Evolutionary conservation across 2,888 invertebrate genomes (phyloP), one percentile per base, ranked within the genome.

Genomic region (Colletes collaris): DNA sequence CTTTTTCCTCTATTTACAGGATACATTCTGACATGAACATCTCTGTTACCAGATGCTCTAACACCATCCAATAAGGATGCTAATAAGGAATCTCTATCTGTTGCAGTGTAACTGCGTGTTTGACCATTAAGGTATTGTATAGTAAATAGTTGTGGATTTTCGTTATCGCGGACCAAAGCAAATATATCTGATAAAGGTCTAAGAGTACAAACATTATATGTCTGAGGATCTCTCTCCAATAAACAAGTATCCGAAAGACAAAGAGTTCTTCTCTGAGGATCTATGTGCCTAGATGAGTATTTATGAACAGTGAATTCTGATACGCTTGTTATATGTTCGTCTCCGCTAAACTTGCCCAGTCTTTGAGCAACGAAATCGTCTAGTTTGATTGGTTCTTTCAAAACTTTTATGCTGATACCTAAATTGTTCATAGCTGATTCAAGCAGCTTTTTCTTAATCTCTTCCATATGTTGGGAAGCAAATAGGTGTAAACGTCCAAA

Each of bases 281-380:
- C 98, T 89, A 95, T 95, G 92, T 97, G 97, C 40, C 98, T 95
- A 0, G 95, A 94, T 19, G 97, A 97, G 87, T 95, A 95, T 94
- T 99, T 99, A 92, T 99, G 98, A 4, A 99, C 98, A 79, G 96
- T 96, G 93, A 99, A 99, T 94, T 99, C 99, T 16, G 98, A 97
- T 79, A 99, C 96, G 0, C 99, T 99, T 3, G 99, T 99, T 91
- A 99, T 96, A 92, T 97, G 97, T 92, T 98, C 98, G 93, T 99
- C 99, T 11, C 96, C 96, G 90, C 99, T 99, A 92, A 81, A 95
- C 93, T 97, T 97, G 81, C 99, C 99, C 92, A 99, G 96, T 91
- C 98, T 94, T 92, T 98, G 97, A 83, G 95, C 95, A 87, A 97
- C 95, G 92, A 98, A 98, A 91, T 98, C 97, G 86, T 98, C 97